Percentiles rank a stretch among this genome's conserved stretches.
Evolutionary conservation across 2,888 invertebrate genomes (phyloP).

Genomic region (Volucella inanis): DNA sequence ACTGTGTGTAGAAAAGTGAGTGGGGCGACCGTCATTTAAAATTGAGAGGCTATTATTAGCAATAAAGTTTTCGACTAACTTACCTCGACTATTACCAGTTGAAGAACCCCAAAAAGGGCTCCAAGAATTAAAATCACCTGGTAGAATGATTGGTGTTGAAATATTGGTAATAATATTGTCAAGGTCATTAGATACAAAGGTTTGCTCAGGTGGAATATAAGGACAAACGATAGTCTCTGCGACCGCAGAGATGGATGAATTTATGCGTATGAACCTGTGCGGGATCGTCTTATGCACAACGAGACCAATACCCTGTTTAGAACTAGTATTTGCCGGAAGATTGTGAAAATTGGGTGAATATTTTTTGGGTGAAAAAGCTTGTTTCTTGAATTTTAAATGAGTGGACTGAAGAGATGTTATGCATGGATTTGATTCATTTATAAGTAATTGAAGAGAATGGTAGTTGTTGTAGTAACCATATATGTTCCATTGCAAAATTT

Average conservation of each 20-base stretch:
- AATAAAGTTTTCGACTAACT: conserved; percentile 47
- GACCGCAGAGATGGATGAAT: conserved; percentile 33
- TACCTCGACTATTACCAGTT: conserved; percentile 36
- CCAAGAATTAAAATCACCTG: conserved; percentile 57
- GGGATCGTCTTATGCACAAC: conserved; percentile 45
- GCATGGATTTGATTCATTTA: too few relatives aligned
- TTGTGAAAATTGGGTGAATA: too few relatives aligned
- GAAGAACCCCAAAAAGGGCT: conserved; percentile 45
- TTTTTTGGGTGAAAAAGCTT: too few relatives aligned
- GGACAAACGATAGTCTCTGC: conserved; percentile 40
- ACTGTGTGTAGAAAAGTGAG: conserved; percentile 43
- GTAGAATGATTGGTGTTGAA: conserved; percentile 33
- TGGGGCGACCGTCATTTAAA: conserved; percentile 46
- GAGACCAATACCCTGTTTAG: too few relatives aligned
- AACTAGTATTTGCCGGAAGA: too few relatives aligned
- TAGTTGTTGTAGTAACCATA: too few relatives aligned
- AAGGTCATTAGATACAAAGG: conserved; percentile 21
- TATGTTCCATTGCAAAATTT: too few relatives aligned
- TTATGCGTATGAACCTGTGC: conserved; percentile 43
- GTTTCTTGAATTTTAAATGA: too few relatives aligned
- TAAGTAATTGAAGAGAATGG: too few relatives aligned
- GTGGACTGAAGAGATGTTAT: too few relatives aligned
- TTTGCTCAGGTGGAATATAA: conserved; percentile 60
- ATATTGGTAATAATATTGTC: conserved; percentile 27
- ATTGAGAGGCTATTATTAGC: conserved; percentile 35